phyloP scores from a whole-genome alignment of 23 tunicate species.

The Halocynthia roretzi region DNA sequence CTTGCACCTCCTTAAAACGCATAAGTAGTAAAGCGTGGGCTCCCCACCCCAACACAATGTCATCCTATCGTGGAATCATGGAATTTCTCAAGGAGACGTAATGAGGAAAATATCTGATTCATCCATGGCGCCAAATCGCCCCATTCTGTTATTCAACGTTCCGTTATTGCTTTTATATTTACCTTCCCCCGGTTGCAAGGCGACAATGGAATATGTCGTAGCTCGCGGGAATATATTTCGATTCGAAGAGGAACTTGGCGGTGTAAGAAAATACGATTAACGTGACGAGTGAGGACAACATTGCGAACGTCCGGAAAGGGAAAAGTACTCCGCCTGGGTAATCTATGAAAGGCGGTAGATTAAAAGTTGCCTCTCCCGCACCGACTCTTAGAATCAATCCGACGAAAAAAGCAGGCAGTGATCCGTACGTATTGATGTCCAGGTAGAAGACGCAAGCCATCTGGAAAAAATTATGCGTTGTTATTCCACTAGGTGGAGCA shows the following conservation, averaged over 20 bases:
- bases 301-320: constrained; percentile 23
- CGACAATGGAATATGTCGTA: constrained; percentile 11
- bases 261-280: constrained; percentile 1
- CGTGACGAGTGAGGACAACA: constrained; percentile 11
- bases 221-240: constrained; percentile 2
- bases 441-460: constrained; percentile 13
- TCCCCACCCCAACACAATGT: too few species aligned
- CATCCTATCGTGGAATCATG: too few species aligned
- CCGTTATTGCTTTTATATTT: background rate
- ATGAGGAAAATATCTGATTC: too few species aligned
- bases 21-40: too few species aligned
- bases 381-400: constrained; percentile 19
- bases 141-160: too few species aligned
- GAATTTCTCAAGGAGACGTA: too few species aligned
- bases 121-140: too few species aligned
- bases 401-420: constrained; percentile 19
- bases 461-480: constrained; percentile 4
- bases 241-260: constrained; percentile 7
- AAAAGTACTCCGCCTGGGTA: constrained; percentile 20
- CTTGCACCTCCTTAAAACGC: too few species aligned
- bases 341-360: constrained; percentile 1
- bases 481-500: too few species aligned
- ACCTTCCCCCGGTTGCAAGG: constrained; percentile 13
- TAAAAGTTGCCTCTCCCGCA: constrained; percentile 14
- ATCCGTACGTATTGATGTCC: constrained; percentile 21